Percentiles rank a stretch among this genome's conserved stretches.
These are phyloP conservation scores for Carollia perspicillata DNA, from an alignment of 2,113 vertebrate species.

Conservation along the genomic window DNA sequence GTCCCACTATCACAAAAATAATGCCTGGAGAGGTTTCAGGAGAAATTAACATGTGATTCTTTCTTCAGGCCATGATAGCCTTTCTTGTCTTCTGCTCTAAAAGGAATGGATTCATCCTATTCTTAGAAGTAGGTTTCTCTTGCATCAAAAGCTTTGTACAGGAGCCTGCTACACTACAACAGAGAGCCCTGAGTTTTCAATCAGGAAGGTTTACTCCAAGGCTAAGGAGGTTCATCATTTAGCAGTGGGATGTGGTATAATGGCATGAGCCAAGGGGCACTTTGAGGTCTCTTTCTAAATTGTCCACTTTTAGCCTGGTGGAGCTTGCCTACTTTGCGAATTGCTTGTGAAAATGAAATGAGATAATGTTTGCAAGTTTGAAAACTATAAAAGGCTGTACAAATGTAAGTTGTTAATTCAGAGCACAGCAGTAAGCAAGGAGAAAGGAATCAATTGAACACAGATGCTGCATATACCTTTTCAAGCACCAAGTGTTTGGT, in stretches of 20 bases:
- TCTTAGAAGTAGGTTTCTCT: not conserved
- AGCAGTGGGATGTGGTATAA: not conserved
- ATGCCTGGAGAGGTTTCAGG: not conserved
- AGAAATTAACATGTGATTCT: not conserved
- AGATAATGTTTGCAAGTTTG: not conserved
- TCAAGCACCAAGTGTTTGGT: not conserved
- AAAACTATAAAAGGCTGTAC: not conserved
- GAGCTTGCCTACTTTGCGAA: not conserved
- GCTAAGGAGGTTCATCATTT: not conserved
- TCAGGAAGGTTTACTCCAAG: not conserved
- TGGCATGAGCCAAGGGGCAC: not conserved
- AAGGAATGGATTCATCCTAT: not conserved
- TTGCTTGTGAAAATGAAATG: slow-evolving; percentile 17
- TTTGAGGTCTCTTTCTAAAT: not conserved
- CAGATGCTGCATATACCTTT: not conserved
- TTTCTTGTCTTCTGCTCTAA: not conserved
- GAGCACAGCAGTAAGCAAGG: not conserved
- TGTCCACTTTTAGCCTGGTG: not conserved
- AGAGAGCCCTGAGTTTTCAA: not conserved
- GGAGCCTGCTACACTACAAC: not conserved
- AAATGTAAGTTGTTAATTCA: slow-evolving; percentile 7
- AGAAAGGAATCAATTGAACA: not conserved
- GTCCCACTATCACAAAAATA: not conserved
- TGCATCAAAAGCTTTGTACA: slow-evolving; percentile 1
- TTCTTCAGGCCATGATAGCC: not conserved